Base-by-base conservation (phyloP, 2,888 invertebrate species). In the Saturnia japonica region DNA sequence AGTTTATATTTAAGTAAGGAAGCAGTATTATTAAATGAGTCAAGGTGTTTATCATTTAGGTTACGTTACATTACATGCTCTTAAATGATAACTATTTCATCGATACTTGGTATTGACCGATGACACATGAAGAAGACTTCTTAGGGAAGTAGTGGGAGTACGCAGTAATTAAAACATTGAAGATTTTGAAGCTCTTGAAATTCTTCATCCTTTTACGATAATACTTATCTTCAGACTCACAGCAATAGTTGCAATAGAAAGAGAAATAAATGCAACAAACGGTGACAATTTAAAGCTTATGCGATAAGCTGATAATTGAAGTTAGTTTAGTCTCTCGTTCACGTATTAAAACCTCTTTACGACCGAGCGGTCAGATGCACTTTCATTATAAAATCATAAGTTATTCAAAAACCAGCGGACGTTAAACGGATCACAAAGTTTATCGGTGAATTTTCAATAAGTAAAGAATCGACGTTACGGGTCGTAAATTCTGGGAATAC, bases 401-500 rank as follows among this genome's bases (percentile, higher is more conserved):
- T 14, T 28, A 60, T 60, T 60, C 28, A 60, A 60, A 60, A 28
- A 14, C 57, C 25, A 60, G 57, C 22, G 45, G 7, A 40, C 47
- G 47, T 51, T 64, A 51, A 28, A 25, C 47, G 9, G 40, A 40
- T 51, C 51, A 42, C 51, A n/a, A 43, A 6, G 25, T 40, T 19
- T 70, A 67, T 70, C 28, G 54, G 42, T 67, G 67, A 40, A 69
- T 47, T 62, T 47, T 22, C 47, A 69, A 47, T 34, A 64, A 64
- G 42, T 11, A 69, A 45, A 62, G 47, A 69, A 69, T 64, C 16
- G 47, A 69, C 64, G 64, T 28, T 45, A 60, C 69, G n/a, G 40
- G 22, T 47, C 64, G 64, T 69, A 69, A 69, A 69, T 64, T 69
- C n/a, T 28, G 22, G 14, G 64, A 69, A 64, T 51, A 28, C 43